A percentile compares a stretch with the other conserved stretches of the same genome.
Conservation (phyloP, 2,113 vertebrate genomes). For the Peromyscus polionotus region DNA sequence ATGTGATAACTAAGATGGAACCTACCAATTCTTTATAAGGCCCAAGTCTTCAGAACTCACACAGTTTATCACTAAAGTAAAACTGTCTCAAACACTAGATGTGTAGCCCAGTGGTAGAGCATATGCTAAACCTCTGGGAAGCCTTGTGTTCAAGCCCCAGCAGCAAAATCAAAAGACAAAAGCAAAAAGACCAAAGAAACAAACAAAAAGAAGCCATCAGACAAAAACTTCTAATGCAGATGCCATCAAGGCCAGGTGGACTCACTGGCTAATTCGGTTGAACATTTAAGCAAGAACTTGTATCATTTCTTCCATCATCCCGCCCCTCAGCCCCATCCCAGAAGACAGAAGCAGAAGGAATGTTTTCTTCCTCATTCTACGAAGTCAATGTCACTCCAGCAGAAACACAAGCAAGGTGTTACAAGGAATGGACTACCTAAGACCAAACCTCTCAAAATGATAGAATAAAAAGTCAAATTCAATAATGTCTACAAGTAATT, state of each 20-base stretch:
- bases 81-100: neutral
- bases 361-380: neutral
- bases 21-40: conserved; percentile 31
- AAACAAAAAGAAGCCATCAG: neutral
- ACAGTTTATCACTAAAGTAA: conserved; percentile 20
- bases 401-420: neutral
- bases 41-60: neutral
- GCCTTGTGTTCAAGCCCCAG: neutral
- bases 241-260: neutral
- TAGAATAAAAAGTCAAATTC: neutral
- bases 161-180: neutral
- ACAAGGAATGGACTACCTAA: neutral
- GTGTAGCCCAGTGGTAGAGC: neutral
- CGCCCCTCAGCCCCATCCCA: too few relatives aligned
- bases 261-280: neutral
- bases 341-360: neutral
- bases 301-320: neutral
- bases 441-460: neutral
- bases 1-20: conserved; percentile 35
- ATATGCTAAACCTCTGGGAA: neutral
- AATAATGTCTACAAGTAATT: neutral
- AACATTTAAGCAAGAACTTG: conserved; percentile 34
- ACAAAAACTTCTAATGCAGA: neutral
- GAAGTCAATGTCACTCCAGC: neutral
- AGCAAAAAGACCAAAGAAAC: neutral